Percentiles rank a stretch among this genome's conserved stretches.
Conservation (phyloP, 2,888 invertebrate species). For the Stenichneumon culpator region DNA sequence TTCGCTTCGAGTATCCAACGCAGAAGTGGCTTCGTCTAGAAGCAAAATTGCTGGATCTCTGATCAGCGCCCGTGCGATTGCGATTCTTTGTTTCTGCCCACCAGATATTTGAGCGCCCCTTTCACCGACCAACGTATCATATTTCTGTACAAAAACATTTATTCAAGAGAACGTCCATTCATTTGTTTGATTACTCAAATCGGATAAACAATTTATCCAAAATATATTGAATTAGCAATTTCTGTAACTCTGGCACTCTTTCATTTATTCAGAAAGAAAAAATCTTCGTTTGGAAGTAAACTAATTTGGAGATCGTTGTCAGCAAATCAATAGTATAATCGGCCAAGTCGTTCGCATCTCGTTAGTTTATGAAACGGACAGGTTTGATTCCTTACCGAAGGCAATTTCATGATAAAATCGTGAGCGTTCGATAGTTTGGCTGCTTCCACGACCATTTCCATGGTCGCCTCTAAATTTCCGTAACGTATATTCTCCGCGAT, state of each 20-base stretch:
- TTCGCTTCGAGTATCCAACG: constrained; percentile 94
- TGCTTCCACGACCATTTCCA: constrained; percentile 89
- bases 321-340: neutral
- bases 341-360: neutral
- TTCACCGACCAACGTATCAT: constrained; percentile 94
- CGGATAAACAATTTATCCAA: no score
- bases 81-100: constrained; percentile 96
- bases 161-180: neutral
- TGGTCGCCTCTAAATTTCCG: constrained; percentile 89
- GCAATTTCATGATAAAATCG: constrained; percentile 90
- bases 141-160: constrained; percentile 86
- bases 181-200: no score
- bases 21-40: constrained; percentile 96
- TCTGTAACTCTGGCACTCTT: no score
- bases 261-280: no score
- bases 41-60: constrained; percentile 92
- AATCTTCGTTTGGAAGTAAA: no score
- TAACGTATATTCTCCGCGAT: constrained; percentile 95
- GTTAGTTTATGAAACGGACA: neutral
- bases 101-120: constrained; percentile 93
- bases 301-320: no score
- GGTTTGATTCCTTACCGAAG: constrained; percentile 85
- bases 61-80: constrained; percentile 95
- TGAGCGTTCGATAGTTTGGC: constrained; percentile 93
- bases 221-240: no score